Conservation (phyloP, 2,113 vertebrate genomes). For the Ciconia boyciana region DNA sequence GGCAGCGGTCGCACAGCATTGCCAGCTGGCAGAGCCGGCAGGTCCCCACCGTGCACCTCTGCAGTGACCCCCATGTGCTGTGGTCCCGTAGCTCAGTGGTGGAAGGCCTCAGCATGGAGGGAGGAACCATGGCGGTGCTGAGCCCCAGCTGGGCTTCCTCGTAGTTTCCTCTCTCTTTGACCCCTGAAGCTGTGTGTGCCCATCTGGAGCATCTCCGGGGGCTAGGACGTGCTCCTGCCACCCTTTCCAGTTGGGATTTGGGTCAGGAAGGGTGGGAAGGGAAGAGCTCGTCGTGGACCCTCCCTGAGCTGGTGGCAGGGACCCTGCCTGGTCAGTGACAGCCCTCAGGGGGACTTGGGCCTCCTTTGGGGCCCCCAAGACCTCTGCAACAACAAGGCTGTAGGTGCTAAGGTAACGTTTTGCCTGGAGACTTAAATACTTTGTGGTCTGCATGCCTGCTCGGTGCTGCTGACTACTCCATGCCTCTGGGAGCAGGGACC, state of each 20-base stretch:
- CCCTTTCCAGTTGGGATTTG: neutral
- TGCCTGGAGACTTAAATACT: neutral
- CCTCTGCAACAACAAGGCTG: neutral
- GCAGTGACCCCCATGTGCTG: fast-evolving
- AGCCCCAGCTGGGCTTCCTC: neutral
- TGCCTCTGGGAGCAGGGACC: neutral
- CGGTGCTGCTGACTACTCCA: neutral
- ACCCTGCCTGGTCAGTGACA: neutral
- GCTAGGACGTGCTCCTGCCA: neutral
- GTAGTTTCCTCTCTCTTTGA: neutral
- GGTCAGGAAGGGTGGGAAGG: neutral
- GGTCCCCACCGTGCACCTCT: fast-evolving
- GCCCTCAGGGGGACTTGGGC: neutral
- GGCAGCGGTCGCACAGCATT: neutral
- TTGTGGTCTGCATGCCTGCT: neutral
- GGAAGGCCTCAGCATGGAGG: neutral
- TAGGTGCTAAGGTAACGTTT: neutral
- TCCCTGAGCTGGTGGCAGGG: neutral
- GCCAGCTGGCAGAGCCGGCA: fast-evolving
- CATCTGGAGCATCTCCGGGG: neutral
- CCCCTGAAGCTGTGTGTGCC: neutral
- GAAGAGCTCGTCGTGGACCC: neutral
- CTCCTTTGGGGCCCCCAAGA: neutral
- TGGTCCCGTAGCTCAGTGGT: fast-evolving
- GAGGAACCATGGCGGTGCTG: fast-evolving